Conservation (phyloP, 2,113 vertebrate genomes). For the Strigops habroptila region DNA sequence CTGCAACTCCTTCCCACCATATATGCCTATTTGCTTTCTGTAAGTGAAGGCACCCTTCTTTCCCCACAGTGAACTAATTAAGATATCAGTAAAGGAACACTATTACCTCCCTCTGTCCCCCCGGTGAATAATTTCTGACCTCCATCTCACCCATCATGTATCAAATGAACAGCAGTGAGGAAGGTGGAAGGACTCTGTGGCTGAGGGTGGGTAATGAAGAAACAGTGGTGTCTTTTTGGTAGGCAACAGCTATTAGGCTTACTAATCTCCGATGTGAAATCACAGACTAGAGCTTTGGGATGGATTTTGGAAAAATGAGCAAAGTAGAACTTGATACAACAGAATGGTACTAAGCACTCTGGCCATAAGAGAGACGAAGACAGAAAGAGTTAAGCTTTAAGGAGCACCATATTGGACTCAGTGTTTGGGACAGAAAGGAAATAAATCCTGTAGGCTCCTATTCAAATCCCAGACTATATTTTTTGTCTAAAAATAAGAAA, state of each 20-base stretch:
- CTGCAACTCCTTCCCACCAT: neutral
- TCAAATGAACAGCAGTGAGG: neutral
- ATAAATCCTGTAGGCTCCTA: neutral
- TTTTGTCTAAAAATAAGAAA: neutral
- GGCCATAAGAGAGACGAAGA: neutral
- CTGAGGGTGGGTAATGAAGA: neutral
- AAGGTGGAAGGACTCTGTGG: neutral
- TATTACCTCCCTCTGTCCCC: neutral
- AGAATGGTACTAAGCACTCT: neutral
- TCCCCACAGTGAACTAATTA: neutral
- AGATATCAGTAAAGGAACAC: neutral
- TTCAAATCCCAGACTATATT: neutral
- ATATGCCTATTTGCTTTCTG: neutral
- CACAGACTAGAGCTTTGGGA: neutral
- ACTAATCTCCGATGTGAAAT: neutral
- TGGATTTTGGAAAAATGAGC: neutral
- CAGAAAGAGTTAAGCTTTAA: neutral
- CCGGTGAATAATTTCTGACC: neutral
- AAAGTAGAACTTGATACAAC: neutral
- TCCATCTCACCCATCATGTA: neutral
- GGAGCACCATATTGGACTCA: neutral
- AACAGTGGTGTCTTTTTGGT: neutral
- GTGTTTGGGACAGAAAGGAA: neutral
- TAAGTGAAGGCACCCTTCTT: neutral
- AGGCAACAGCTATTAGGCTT: neutral